These are phyloP conservation scores for Dromiciops gliroides DNA, from an alignment of 2,113 vertebrate genomes.

Conservation along the genomic window DNA sequence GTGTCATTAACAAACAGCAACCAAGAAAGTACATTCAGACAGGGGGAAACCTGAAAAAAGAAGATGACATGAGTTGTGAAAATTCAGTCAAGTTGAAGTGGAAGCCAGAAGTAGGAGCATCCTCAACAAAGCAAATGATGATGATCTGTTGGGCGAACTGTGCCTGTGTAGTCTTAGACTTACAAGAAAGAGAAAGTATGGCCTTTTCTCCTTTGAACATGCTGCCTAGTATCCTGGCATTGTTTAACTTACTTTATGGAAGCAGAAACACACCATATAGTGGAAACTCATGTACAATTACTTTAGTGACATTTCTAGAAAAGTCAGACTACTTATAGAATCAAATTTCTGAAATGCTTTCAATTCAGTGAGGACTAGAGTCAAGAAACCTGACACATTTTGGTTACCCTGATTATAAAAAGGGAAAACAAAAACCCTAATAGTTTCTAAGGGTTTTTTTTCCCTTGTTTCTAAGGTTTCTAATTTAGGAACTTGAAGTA, in stretches of 20 bases:
- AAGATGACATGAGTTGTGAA: conserved; percentile 21
- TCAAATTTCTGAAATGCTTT: conserved; percentile 25
- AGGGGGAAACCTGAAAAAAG: conserved; percentile 93
- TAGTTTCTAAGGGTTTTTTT: conserved; percentile 53
- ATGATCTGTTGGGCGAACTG: not conserved
- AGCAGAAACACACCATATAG: conserved; percentile 31
- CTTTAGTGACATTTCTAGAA: conserved; percentile 18
- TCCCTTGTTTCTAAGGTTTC: conserved; percentile 47
- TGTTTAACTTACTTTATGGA: conserved; percentile 19
- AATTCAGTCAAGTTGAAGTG: conserved; percentile 26
- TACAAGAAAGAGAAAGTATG: not conserved
- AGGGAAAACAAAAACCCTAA: conserved; percentile 17
- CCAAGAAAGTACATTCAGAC: conserved; percentile 97
- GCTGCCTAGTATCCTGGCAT: not conserved
- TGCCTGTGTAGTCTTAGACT: not conserved
- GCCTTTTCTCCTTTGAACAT: conserved; percentile 14
- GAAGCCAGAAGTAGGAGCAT: conserved; percentile 31
- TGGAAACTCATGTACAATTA: conserved; percentile 17
- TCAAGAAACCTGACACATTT: conserved; percentile 20
- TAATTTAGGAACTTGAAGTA: not conserved
- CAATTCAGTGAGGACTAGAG: conserved; percentile 7
- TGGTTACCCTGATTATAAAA: conserved; percentile 7
- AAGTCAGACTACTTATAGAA: conserved; percentile 20
- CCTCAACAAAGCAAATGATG: conserved; percentile 20
- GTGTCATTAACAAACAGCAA: conserved; percentile 97